Conservation (phyloP, 2,113 vertebrate genomes). For the Drymodes brunneopygia region DNA sequence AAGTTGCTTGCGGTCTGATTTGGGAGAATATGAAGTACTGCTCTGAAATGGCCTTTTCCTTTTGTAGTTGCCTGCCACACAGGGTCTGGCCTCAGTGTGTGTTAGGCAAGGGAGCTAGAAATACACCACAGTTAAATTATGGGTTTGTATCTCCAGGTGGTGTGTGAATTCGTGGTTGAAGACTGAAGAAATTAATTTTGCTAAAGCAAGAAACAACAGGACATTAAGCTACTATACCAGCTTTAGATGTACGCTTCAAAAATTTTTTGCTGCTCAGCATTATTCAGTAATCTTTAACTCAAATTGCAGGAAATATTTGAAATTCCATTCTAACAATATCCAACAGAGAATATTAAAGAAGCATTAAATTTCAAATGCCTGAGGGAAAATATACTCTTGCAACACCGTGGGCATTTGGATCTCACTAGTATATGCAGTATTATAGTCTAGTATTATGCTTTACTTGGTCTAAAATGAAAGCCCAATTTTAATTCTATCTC, state of each 20-base stretch:
- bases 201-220: conserved; percentile 63
- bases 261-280: conserved; percentile 46
- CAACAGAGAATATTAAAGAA: conserved; percentile 68
- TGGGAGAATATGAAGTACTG: not conserved
- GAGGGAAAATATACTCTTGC: conserved; percentile 48
- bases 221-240: conserved; percentile 40
- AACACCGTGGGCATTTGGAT: conserved; percentile 36
- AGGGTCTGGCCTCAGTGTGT: not conserved
- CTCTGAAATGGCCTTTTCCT: not conserved
- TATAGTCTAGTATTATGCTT: conserved; percentile 46
- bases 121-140: conserved; percentile 29
- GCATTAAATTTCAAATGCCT: conserved; percentile 67
- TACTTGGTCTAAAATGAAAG: conserved; percentile 53
- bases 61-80: not conserved
- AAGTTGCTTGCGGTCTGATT: not conserved
- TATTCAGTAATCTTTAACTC: conserved; percentile 67
- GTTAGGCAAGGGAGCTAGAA: not conserved
- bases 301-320: conserved; percentile 71
- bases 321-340: conserved; percentile 68
- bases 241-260: conserved; percentile 51
- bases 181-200: conserved; percentile 57
- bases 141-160: conserved; percentile 47
- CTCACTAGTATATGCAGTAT: not conserved
- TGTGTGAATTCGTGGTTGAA: conserved; percentile 37
- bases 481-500: conserved; percentile 63